phyloP scores from a whole-genome alignment of 2,797 vertebrate genomes.

The Chaunax sp. region DNA sequence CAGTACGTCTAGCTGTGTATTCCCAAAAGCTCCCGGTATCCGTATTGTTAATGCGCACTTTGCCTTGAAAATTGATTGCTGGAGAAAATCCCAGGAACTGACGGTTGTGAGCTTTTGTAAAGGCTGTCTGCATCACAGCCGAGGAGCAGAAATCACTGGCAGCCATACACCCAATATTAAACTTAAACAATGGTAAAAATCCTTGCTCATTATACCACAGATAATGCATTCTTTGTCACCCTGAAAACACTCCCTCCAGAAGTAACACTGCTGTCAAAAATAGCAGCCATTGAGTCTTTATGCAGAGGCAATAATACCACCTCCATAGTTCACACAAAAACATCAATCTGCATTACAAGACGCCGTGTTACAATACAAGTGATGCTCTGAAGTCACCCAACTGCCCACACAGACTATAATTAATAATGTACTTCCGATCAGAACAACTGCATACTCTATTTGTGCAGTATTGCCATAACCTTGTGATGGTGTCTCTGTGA shows the following conservation, averaged over 20 bases:
- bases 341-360: conserved; percentile 45
- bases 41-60: conserved; percentile 59
- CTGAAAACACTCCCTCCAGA: conserved; percentile 38
- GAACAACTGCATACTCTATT: conserved; percentile 20
- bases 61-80: conserved; percentile 67
- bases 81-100: conserved; percentile 55
- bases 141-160: conserved; percentile 44
- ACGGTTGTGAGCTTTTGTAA: conserved; percentile 39
- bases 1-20: conserved; percentile 48
- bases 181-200: conserved; percentile 55
- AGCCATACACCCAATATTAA: conserved; percentile 41
- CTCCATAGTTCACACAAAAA: conserved; percentile 49
- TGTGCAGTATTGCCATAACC: conserved; percentile 29
- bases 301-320: conserved; percentile 33
- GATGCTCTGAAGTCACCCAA: conserved; percentile 45
- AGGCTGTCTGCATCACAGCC: conserved; percentile 41
- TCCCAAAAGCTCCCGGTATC: conserved; percentile 49
- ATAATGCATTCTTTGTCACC: conserved; percentile 57
- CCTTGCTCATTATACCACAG: conserved; percentile 37
- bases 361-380: conserved; percentile 31
- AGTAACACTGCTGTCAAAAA: conserved; percentile 49
- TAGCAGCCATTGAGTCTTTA: conserved; percentile 54
- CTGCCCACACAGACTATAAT: conserved; percentile 43
- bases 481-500: conserved; percentile 24
- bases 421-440: conserved; percentile 30